A percentile compares a stretch with the other conserved stretches of the same genome.
Evolutionary conservation across 2,113 vertebrate species (phyloP).

Genomic region (Callospermophilus lateralis): DNA sequence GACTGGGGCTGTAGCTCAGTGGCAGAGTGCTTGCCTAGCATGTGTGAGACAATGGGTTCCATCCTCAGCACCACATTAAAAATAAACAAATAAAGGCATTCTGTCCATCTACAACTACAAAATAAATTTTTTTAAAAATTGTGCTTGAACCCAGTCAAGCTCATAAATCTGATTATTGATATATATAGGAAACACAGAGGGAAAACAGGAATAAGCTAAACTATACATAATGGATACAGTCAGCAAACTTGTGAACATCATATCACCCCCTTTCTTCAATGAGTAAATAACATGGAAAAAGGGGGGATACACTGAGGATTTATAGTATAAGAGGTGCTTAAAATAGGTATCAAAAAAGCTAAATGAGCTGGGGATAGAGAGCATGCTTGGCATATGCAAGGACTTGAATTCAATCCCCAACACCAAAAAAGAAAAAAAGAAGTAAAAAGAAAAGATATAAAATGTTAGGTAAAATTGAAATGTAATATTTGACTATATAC

Average conservation of each 20-base stretch:
- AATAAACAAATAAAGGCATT: no score
- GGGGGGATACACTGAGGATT: not conserved
- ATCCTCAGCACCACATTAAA: no score
- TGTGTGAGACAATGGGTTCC: no score
- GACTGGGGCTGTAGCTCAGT: no score
- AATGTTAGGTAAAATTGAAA: not conserved
- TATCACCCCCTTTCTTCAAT: not conserved
- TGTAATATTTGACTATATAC: not conserved
- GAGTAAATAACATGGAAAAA: conserved; percentile 12
- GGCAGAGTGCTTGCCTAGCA: no score
- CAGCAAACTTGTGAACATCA: conserved; percentile 26
- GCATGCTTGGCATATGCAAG: not conserved
- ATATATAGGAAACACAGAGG: conserved; percentile 29
- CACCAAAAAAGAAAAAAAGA: not conserved
- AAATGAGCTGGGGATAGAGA: not conserved
- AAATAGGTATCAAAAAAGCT: not conserved
- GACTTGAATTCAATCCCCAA: not conserved
- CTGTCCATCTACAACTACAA: no score
- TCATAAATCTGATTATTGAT: conserved; percentile 1
- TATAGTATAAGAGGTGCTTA: not conserved
- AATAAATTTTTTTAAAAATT: not conserved
- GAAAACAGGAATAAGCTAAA: not conserved
- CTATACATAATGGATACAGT: not conserved
- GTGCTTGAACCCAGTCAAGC: not conserved
- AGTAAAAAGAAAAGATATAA: not conserved